Evolutionary conservation across 2,113 vertebrate species (phyloP).

Genomic region (Octodon degus): DNA sequence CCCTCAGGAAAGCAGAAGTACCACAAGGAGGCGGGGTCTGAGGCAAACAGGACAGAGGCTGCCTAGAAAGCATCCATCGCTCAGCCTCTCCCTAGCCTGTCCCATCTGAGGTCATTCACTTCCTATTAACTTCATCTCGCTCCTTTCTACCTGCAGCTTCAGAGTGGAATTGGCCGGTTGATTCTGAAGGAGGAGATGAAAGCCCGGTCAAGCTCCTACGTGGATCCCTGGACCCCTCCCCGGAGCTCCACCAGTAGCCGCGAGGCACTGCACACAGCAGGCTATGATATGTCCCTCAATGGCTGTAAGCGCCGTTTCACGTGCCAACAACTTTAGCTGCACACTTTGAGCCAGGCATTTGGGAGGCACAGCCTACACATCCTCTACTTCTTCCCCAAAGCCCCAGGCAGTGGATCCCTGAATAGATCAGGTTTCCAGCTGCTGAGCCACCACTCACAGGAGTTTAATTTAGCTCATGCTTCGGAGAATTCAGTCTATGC

Average conservation of each 20-base stretch:
- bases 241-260: constrained; percentile 97
- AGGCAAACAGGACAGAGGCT: not conserved
- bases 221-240: constrained; percentile 96
- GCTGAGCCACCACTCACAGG: not conserved
- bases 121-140: not conserved
- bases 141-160: constrained; percentile 88
- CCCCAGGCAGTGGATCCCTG: not conserved
- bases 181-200: constrained; percentile 99
- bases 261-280: constrained; percentile 93
- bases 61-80: rapidly evolving
- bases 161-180: constrained; percentile 97
- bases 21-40: not conserved
- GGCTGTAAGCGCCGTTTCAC: constrained; percentile 92
- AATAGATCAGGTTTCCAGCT: not conserved
- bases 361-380: not conserved
- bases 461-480: not conserved
- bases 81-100: not conserved
- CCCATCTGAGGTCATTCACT: not conserved
- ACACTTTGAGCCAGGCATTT: not conserved
- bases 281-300: constrained; percentile 95
- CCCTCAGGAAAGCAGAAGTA: not conserved
- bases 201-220: constrained; percentile 96
- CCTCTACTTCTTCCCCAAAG: not conserved
- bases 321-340: not conserved
- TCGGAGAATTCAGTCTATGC: not conserved